Evolutionary conservation across 1,140 invertebrate species (phyloP).

Genomic region (Dreissena polymorpha): DNA sequence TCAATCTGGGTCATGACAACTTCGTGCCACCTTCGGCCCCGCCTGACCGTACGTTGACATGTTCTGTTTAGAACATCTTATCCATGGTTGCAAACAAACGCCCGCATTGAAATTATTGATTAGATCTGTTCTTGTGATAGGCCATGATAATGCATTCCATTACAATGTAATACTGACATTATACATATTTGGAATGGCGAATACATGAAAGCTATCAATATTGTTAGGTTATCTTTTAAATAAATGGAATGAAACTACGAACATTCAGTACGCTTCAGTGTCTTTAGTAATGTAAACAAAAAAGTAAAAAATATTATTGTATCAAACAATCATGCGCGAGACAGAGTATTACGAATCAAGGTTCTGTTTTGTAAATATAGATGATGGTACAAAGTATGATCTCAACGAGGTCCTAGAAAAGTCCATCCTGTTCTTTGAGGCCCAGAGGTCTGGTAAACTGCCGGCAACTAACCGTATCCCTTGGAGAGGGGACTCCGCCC

Average conservation of each 20-base stretch:
- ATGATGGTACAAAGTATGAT: slow-evolving; percentile 74
- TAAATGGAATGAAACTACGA: not conserved
- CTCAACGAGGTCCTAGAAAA: slow-evolving; percentile 81
- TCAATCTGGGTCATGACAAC: slow-evolving; percentile 27
- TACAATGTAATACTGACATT: not conserved
- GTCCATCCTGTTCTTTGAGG: slow-evolving; percentile 84
- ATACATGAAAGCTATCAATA: not conserved
- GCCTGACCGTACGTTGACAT: slow-evolving; percentile 12
- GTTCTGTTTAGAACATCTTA: too few species aligned
- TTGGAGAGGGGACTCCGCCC: slow-evolving; percentile 83
- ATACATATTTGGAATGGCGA: not conserved
- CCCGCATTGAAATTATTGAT: not conserved
- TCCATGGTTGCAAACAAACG: not conserved
- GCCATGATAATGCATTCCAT: not conserved
- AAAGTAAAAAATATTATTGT: not conserved
- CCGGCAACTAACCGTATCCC: slow-evolving; percentile 81
- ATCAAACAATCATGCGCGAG: not conserved
- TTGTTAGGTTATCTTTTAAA: not conserved
- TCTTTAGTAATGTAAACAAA: not conserved
- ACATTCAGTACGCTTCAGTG: not conserved
- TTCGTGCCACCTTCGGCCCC: slow-evolving; percentile 24
- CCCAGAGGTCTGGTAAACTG: slow-evolving; percentile 83
- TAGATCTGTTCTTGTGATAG: not conserved
- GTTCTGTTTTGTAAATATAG: slow-evolving; percentile 23
- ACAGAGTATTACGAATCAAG: not conserved